Conservation (phyloP, 1,140 invertebrate species). For the Ceratosolen solmsi region DNA sequence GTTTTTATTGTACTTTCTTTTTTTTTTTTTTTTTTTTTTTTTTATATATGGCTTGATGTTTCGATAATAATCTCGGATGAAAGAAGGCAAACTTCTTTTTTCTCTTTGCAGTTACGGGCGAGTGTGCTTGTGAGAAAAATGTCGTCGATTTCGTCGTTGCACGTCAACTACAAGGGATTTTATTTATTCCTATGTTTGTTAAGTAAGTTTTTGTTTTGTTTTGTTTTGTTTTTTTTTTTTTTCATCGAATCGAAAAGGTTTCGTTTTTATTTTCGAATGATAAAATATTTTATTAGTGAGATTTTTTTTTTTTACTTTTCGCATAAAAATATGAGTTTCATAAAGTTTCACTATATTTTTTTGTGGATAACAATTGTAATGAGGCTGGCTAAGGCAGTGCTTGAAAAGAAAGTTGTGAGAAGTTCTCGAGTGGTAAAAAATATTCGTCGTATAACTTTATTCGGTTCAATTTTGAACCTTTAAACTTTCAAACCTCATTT, state of each 20-base stretch:
- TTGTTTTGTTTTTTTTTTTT: background rate
- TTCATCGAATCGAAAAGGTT: background rate
- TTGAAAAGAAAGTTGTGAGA: background rate
- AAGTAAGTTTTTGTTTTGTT: background rate
- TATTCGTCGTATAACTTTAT: background rate
- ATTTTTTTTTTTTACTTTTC: background rate
- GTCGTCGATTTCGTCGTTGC: background rate
- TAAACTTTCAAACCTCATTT: background rate
- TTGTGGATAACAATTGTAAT: background rate
- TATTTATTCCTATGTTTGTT: background rate
- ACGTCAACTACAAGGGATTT: constrained; percentile 3
- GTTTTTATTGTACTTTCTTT: constrained; percentile 9
- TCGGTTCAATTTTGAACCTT: background rate
- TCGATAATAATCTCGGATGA: constrained; percentile 9
- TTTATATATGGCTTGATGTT: background rate
- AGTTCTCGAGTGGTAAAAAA: background rate
- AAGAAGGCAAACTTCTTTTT: background rate
- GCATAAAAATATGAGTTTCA: background rate
- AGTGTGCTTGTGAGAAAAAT: background rate
- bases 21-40: no score
- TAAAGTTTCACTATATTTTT: background rate
- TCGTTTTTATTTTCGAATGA: background rate
- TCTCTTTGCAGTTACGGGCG: background rate
- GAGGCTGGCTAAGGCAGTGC: background rate
- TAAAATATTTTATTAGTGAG: background rate